phyloP scores from a whole-genome alignment of 1,140 invertebrate genomes.

The Apis mellifera region DNA sequence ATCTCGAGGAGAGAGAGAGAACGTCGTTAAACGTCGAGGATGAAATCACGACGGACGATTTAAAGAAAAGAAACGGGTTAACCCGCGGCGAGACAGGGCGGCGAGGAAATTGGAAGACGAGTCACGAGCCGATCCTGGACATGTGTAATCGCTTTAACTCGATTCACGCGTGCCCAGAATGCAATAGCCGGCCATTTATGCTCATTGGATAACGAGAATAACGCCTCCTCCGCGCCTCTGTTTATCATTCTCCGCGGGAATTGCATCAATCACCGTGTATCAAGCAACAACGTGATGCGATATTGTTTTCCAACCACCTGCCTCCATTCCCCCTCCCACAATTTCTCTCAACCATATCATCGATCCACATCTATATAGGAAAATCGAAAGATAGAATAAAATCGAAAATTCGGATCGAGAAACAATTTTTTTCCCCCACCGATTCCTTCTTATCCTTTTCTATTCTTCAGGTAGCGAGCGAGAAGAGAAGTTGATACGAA shows the following conservation, averaged over 20 bases:
- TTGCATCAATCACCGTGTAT: constrained; percentile 29
- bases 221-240: constrained; percentile 25
- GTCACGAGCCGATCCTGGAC: constrained; percentile 71
- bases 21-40: neutral
- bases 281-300: neutral
- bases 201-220: constrained; percentile 49
- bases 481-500: constrained; percentile 63
- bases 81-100: constrained; percentile 19
- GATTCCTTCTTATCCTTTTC: no score
- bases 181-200: constrained; percentile 21
- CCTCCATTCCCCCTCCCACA: neutral
- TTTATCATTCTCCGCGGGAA: constrained; percentile 28
- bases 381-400: no score
- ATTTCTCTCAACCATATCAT: neutral
- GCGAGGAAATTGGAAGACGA: constrained; percentile 68
- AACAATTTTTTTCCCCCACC: no score
- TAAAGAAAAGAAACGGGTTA: neutral
- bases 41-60: neutral
- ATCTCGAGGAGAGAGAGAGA: neutral
- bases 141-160: constrained; percentile 71
- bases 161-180: constrained; percentile 70
- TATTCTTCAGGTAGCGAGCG: no score
- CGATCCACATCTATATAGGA: no score
- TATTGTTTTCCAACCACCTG: neutral
- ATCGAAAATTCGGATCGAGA: no score